Base-by-base conservation (phyloP, 2,113 vertebrate species). In the Amblyornis subalaris region DNA sequence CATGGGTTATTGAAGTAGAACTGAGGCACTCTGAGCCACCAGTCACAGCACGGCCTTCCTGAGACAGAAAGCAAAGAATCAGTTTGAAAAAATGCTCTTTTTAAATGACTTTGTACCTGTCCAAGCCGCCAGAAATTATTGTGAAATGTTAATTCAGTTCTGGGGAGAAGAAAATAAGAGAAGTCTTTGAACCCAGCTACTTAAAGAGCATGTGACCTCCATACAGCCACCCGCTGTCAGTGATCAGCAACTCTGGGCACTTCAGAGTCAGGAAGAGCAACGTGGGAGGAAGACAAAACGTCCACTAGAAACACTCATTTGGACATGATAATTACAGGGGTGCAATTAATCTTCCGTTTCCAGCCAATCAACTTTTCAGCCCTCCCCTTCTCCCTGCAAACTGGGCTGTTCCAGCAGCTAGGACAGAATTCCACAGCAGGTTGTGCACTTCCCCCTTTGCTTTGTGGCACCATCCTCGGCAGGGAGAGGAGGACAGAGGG, bases 261-360 rank as follows among this genome's bases (percentile, higher is more conserved):
- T 74, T 72, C 47, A 35, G 8, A 72, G 40, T 14, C 66, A 62
- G 53, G 81, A 90, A 94, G 29, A 23, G 25, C n/a, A 62, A n/a
- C 0, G 2, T 61, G 45, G 44, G 48, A 87, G 13, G 53, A 77
- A 57, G 38, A 67, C 28, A 54, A 26, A 3, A 73, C 69, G 47
- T 80, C 71, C 65, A 72, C 66, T 62, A 51, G 58, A 88, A 74
- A 74, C 38, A 67, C 51, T 85, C 14, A 18, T 76, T 89, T 91
- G 57, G 77, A 86, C 44, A 80, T n/a, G 64, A n/a, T 85, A 95
- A 91, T 93, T 87, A 93, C 61, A 92, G 47, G 80, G 40, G 7
- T 89, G 53, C 38, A 79, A 94, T 94, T 89, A 80, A 90, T 70
- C 64, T 55, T 31, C 67, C 12, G 8, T 36, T 92, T 92, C 90